Base-by-base conservation (phyloP, 2,888 invertebrate species). In the Adelphocoris suturalis region DNA sequence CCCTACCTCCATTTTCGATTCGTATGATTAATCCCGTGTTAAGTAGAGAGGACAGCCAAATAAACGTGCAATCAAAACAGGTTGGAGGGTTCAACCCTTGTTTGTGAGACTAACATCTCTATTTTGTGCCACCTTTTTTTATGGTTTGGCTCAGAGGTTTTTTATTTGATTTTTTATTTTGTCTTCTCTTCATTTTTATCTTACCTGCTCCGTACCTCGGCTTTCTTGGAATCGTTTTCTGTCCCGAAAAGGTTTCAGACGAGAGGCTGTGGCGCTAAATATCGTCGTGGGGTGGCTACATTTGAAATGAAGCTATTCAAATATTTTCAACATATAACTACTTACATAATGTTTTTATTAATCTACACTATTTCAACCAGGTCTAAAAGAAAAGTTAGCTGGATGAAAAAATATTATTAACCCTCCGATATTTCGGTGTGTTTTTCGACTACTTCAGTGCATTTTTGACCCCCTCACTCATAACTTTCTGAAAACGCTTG, bases 41-140 rank as follows among this genome's bases (percentile, higher is more conserved):
- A 75, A 75, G 19, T 75, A 75, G 75, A 75, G 75, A 75, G 28
- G 75, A 75, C 68, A 68, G 68, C 68, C 68, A 68, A 68, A 68
- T 68, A 68, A 68, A 68, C 75, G 75, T 75, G 75, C 75, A 75
- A 75, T 75, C 75, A 75, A 75, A 75, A 75, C 75, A 75, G 75
- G 75, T 75, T 75, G 75, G 28, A 28, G 19, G 52, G 52, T 52
- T 52, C 75, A n/a, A n/a, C 4, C 12, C 75, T 75, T 19, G 75
- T 75, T 75, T 75, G 75, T 75, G 75, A 75, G 75, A 19, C 75
- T 75, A 75, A 75, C 75, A 19, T 75, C 75, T 75, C 28, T 75
- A 75, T 75, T 75, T 75, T 28, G 75, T 75, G 13, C 75, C 75
- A 75, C 75, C 75, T 75, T 75, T 52, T 52, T 52, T 52, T 52